Base-by-base conservation (phyloP, 1,140 invertebrate species). In the Zeugodacus cucurbitae region DNA sequence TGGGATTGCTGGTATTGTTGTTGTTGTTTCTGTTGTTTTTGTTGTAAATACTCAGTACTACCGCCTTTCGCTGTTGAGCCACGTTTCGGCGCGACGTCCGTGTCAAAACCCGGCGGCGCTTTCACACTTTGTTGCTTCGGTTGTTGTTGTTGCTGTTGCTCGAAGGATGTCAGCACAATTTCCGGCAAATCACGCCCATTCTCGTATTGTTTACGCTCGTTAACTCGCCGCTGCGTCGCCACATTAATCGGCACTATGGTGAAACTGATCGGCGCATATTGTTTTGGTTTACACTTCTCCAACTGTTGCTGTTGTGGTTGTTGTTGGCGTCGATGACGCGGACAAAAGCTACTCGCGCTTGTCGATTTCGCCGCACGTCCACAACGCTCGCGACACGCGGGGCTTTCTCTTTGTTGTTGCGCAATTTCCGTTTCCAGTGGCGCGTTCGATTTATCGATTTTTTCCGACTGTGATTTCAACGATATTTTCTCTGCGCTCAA, bases 211-310 rank as follows among this genome's bases (percentile, higher is more conserved):
- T 48, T 48, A 29, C 5, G 22, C n/a, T 26, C 74, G n/a, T 48
- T 82, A 41, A n/a, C 2, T 14, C 41, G 20, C 11, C 41, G 48
- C 26, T 37, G 44, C 5, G 44, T 10, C 29, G 41, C 58, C 74
- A 59, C 70, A 86, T 74, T 88, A 29, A 88, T 86, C 8, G 88
- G 88, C 17, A 86, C 88, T 64, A 88, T 88, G 7, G 78, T 88
- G 57, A 88, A 88, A 87, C 93, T 93, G 78, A 93, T 91, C 29
- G 87, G 87, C 10, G 67, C 44, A 88, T 88, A 62, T 70, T 64
- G 59, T 44, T 64, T 48, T 20, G 17, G 26, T 82, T 88, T 57
- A 70, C 2, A 4, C 32, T 78, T 67, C 26, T 87, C 54, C 59
- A 74, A 74, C 32, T 74, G 32, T 57, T 59, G 48, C 54, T 37